Conservation (phyloP, 2,888 invertebrate species). For the Xylota segnis region DNA sequence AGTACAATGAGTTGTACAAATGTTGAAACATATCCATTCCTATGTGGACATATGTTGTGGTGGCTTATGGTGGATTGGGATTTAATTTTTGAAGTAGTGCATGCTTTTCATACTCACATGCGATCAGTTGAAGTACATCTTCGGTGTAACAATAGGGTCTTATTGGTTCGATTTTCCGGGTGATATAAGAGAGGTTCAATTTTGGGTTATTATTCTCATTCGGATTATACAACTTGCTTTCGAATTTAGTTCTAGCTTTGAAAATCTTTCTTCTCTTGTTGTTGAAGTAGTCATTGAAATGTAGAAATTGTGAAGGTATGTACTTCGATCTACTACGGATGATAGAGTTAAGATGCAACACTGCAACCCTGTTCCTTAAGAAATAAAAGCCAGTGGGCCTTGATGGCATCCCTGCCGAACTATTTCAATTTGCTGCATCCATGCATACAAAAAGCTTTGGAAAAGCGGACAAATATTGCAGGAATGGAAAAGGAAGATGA, state of each 20-base stretch:
- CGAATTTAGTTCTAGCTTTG: no score
- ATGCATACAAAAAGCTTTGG: no score
- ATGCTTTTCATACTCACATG: not conserved
- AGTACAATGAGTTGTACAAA: slow-evolving; percentile 8
- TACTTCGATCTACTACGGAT: no score
- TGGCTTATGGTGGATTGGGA: not conserved
- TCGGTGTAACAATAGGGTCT: not conserved
- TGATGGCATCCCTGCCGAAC: no score
- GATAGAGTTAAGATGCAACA: no score
- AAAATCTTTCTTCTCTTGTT: not conserved
- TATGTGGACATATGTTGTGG: not conserved
- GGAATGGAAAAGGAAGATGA: no score
- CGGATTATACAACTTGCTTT: no score
- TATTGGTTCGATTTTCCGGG: not conserved
- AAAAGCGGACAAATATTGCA: no score
- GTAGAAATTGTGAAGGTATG: no score
- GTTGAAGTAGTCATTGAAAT: not conserved
- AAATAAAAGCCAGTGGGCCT: no score
- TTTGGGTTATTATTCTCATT: not conserved
- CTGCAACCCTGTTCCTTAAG: no score
- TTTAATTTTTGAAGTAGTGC: not conserved
- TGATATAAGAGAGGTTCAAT: not conserved
- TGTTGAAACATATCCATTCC: slow-evolving; percentile 2
- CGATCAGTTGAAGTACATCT: not conserved
- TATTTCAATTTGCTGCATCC: no score